Percentiles rank a stretch among this genome's conserved stretches.
Evolutionary conservation across 1,140 invertebrate species (phyloP).

Genomic region (Diachasma alloeum): DNA sequence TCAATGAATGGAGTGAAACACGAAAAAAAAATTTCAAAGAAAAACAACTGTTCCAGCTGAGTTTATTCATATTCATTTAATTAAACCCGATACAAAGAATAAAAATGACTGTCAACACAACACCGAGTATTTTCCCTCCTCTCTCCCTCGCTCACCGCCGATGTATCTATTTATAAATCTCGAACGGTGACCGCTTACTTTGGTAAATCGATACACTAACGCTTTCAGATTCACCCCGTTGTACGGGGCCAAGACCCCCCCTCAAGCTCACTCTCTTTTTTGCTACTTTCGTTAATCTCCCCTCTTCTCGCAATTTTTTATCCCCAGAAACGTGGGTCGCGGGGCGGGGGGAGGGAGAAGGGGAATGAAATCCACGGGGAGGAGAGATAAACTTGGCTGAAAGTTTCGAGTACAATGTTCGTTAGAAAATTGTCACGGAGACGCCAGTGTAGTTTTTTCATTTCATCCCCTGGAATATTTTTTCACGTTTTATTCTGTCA

Average conservation of each 20-base stretch:
- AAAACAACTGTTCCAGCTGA: too few relatives aligned
- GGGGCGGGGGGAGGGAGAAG: too few relatives aligned
- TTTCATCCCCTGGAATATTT: neutral
- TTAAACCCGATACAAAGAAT: neutral
- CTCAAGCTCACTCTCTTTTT: neutral
- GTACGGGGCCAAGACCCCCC: neutral
- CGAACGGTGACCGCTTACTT: slow-evolving; percentile 20
- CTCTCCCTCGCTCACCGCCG: neutral
- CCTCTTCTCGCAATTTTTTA: neutral
- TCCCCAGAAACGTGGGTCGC: too few relatives aligned
- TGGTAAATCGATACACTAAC: slow-evolving; percentile 22
- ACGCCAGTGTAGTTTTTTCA: neutral
- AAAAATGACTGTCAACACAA: neutral
- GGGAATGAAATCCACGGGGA: neutral
- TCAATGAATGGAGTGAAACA: too few relatives aligned
- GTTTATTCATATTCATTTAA: too few relatives aligned
- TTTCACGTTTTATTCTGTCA: neutral
- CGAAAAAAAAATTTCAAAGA: too few relatives aligned
- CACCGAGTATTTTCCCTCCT: too few relatives aligned
- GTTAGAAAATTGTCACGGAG: neutral
- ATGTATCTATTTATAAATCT: slow-evolving; percentile 20
- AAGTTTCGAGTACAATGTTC: neutral
- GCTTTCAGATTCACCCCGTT: slow-evolving; percentile 14
- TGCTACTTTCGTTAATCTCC: neutral
- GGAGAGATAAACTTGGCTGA: neutral